Conservation (phyloP, 2,797 vertebrate species). For the Leuciscus waleckii region DNA sequence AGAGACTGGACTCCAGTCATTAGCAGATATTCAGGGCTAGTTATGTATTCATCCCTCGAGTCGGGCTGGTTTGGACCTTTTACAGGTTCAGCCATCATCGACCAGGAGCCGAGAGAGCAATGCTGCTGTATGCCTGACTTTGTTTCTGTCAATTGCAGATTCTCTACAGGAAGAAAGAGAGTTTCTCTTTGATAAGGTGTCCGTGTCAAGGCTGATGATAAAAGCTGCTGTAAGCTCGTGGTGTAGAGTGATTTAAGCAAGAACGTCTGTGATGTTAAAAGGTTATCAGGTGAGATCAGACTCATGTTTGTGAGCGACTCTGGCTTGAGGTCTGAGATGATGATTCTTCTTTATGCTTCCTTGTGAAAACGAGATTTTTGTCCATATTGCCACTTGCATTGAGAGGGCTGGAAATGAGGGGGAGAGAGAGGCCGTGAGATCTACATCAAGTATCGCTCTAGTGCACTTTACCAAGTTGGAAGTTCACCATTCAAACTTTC, state of each 20-base stretch:
- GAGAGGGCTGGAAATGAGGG: neutral
- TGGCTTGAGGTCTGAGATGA: neutral
- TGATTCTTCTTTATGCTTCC: neutral
- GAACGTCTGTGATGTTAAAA: conserved; percentile 34
- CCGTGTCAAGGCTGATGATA: conserved; percentile 63
- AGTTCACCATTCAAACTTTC: neutral
- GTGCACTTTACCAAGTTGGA: conserved; percentile 12
- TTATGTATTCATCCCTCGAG: conserved; percentile 77
- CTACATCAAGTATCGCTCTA: neutral
- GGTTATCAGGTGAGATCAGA: conserved; percentile 38
- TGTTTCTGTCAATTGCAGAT: neutral
- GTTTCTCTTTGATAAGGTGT: conserved; percentile 24
- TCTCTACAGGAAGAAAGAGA: neutral
- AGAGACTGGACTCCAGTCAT: conserved; percentile 68
- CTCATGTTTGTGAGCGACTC: neutral
- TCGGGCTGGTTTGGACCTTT: conserved; percentile 81
- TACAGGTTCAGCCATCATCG: conserved; percentile 66
- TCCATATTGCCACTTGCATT: neutral
- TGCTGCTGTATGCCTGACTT: neutral
- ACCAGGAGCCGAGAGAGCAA: neutral
- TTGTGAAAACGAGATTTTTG: neutral
- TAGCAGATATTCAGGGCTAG: conserved; percentile 81
- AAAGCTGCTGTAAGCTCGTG: conserved; percentile 4
- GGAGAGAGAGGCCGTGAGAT: neutral
- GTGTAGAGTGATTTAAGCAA: conserved; percentile 27